Percentiles rank a stretch among this genome's conserved stretches.
Evolutionary conservation across 2,797 vertebrate species (phyloP).

Genomic region (Malurus splendens): DNA sequence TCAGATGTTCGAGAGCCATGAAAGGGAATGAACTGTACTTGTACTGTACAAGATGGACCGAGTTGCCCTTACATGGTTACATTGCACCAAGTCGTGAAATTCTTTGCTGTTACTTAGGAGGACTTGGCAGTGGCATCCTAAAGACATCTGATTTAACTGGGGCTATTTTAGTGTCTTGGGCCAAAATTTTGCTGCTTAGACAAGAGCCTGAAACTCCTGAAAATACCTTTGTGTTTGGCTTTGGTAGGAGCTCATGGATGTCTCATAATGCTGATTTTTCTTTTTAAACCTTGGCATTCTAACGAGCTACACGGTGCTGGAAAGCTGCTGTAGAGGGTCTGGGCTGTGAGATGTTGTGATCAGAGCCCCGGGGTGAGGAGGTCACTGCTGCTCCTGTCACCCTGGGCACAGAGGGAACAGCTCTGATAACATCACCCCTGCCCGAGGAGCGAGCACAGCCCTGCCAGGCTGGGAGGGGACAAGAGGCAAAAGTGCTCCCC

Average conservation of each 20-base stretch:
- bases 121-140: constrained; percentile 58
- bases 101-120: constrained; percentile 48
- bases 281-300: not conserved
- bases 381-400: not conserved
- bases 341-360: not conserved
- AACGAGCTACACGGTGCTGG: accelerated
- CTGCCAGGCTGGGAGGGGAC: not conserved
- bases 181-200: not conserved
- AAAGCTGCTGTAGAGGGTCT: not conserved
- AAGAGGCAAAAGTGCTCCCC: not conserved
- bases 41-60: constrained; percentile 44
- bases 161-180: constrained; percentile 36
- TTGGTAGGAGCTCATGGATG: not conserved
- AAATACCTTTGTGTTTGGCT: not conserved
- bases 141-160: constrained; percentile 31
- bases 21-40: constrained; percentile 63
- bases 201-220: not conserved
- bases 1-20: constrained; percentile 53
- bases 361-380: not conserved
- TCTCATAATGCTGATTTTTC: not conserved
- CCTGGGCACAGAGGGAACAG: not conserved
- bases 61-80: constrained; percentile 70
- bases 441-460: not conserved
- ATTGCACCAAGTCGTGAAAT: constrained; percentile 55
- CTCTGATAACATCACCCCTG: not conserved